These are phyloP conservation scores for Morone chrysops DNA, from an alignment of 2,113 vertebrate genomes.

Conservation along the genomic window DNA sequence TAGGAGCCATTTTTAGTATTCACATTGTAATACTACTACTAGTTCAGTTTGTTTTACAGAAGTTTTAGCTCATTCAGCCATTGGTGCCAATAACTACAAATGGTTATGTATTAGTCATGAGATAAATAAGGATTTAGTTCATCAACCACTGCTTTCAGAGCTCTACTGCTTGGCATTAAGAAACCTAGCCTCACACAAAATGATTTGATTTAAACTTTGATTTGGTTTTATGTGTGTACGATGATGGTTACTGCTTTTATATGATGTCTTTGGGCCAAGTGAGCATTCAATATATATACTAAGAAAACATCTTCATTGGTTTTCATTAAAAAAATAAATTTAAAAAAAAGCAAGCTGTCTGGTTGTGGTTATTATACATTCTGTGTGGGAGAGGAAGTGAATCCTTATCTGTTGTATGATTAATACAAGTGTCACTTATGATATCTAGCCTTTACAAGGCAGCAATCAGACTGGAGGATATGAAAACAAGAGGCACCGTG, in stretches of 20 bases:
- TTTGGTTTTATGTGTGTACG: not conserved
- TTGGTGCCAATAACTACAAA: not conserved
- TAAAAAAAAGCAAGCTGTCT: not conserved
- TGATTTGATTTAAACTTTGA: not conserved
- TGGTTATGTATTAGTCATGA: not conserved
- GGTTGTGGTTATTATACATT: slow-evolving; percentile 24
- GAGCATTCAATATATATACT: slow-evolving; percentile 1
- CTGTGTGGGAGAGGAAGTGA: slow-evolving; percentile 18
- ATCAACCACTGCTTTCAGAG: not conserved
- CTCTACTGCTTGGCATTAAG: not conserved
- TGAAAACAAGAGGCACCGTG: slow-evolving; percentile 30
- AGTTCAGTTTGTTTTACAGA: not conserved
- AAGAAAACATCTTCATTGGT: slow-evolving; percentile 14
- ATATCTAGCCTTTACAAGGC: slow-evolving; percentile 35
- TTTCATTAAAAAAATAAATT: slow-evolving; percentile 17
- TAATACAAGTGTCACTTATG: slow-evolving; percentile 48
- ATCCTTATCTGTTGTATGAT: slow-evolving; percentile 45
- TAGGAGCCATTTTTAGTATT: not conserved
- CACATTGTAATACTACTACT: not conserved
- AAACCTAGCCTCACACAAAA: slow-evolving; percentile 1
- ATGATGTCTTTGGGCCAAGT: not conserved
- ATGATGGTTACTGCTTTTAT: slow-evolving; percentile 6
- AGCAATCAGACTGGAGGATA: slow-evolving; percentile 33
- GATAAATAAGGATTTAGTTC: not conserved
- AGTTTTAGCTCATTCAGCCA: not conserved